These are phyloP conservation scores for Phalacrocorax carbo DNA, from an alignment of 2,113 vertebrate species.

Conservation along the genomic window DNA sequence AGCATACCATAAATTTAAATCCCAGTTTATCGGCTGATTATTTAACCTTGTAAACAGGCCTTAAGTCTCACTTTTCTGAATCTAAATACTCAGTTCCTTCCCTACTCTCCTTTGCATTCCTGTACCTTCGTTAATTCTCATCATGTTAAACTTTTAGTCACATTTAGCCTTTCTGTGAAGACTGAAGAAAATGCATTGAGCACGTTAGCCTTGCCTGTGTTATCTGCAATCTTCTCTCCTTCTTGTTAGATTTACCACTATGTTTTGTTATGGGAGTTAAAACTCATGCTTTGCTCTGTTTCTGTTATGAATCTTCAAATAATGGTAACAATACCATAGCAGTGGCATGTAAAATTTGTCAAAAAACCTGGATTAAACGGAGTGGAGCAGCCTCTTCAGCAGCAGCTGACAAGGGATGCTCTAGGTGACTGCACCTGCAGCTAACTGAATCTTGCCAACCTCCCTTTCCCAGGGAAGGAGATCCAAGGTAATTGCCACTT, in stretches of 20 bases:
- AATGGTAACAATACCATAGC: background rate
- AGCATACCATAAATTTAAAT: background rate
- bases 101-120: background rate
- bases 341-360: background rate
- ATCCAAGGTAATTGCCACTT: background rate
- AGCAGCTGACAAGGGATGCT: background rate
- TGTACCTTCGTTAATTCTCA: background rate
- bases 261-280: background rate
- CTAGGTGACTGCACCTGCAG: background rate
- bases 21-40: background rate
- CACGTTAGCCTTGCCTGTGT: background rate
- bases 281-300: background rate
- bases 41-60: constrained; percentile 8
- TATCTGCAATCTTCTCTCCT: background rate
- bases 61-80: background rate
- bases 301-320: background rate
- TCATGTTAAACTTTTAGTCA: background rate
- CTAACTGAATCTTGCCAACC: background rate
- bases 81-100: background rate
- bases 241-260: background rate
- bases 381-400: background rate
- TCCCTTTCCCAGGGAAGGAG: background rate
- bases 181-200: background rate
- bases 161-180: background rate
- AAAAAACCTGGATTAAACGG: background rate